These are phyloP conservation scores for Crotalus tigris DNA, from an alignment of 2,113 vertebrate species.

Conservation along the genomic window DNA sequence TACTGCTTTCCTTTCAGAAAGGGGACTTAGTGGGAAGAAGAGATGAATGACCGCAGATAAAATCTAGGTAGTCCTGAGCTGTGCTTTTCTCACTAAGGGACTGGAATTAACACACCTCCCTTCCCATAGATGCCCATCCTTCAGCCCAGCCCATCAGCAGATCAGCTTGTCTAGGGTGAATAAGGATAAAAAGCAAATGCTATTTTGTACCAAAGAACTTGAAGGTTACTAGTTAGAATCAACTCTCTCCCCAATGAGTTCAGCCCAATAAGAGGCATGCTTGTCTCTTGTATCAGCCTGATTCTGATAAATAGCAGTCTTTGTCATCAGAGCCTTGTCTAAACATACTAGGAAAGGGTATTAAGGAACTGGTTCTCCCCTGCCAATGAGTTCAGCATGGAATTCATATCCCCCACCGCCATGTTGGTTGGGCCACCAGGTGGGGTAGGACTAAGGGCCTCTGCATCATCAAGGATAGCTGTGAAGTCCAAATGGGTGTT, in stretches of 20 bases:
- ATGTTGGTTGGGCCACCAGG: slow-evolving; percentile 83
- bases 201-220: neutral
- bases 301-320: neutral
- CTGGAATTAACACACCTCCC: neutral
- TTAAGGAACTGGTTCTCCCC: slow-evolving; percentile 95
- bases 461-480: slow-evolving; percentile 91
- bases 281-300: neutral
- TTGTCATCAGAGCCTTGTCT: neutral
- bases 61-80: neutral
- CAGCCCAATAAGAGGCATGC: neutral
- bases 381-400: slow-evolving; percentile 89
- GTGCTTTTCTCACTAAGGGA: neutral
- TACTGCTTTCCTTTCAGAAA: neutral
- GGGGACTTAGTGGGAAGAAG: neutral
- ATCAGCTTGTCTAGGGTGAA: neutral
- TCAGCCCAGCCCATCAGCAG: neutral
- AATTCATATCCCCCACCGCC: slow-evolving; percentile 96
- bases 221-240: neutral
- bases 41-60: neutral
- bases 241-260: neutral
- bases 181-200: neutral
- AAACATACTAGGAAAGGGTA: slow-evolving; percentile 75
- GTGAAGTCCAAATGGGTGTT: slow-evolving; percentile 96
- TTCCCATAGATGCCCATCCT: neutral
- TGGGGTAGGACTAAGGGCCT: slow-evolving; percentile 72